Evolutionary conservation across 1,140 invertebrate genomes (phyloP).

Genomic region (Lasioglossum baleicum): DNA sequence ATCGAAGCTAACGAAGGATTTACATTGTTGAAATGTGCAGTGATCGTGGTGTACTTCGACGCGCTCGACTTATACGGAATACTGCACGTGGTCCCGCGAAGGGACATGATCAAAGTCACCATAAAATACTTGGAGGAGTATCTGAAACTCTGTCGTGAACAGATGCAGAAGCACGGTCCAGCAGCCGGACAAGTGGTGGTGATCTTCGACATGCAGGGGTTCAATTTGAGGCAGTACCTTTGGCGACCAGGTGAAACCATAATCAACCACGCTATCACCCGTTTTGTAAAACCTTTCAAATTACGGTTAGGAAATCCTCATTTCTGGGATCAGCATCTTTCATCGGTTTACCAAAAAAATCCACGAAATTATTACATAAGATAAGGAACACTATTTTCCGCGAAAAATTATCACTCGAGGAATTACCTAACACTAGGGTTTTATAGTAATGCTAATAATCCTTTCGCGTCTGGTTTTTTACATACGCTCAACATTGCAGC

Average conservation of each 20-base stretch:
- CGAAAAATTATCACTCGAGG: background rate
- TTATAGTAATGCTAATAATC: background rate
- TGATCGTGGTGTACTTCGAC: constrained; percentile 86
- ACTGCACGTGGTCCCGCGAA: constrained; percentile 86
- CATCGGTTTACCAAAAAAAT: background rate
- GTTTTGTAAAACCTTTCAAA: background rate
- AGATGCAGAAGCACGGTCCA: constrained; percentile 82
- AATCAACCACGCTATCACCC: background rate
- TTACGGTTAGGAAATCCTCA: background rate
- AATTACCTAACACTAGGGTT: background rate
- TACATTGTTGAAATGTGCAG: constrained; percentile 73
- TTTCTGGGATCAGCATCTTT: background rate
- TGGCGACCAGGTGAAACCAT: constrained; percentile 88
- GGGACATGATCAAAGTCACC: constrained; percentile 86
- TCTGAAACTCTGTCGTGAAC: constrained; percentile 82
- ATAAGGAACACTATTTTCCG: background rate
- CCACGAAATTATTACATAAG: background rate
- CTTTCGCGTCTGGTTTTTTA: constrained; percentile 26
- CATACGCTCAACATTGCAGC: too few relatives aligned
- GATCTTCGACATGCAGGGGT: constrained; percentile 92
- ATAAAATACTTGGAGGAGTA: constrained; percentile 84
- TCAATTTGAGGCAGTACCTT: constrained; percentile 89
- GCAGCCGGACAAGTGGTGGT: constrained; percentile 84
- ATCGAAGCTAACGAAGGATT: background rate
- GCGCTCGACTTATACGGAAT: constrained; percentile 89